These are phyloP conservation scores for Heterotilapia buettikoferi DNA, from an alignment of 2,113 vertebrate genomes.

Conservation along the genomic window DNA sequence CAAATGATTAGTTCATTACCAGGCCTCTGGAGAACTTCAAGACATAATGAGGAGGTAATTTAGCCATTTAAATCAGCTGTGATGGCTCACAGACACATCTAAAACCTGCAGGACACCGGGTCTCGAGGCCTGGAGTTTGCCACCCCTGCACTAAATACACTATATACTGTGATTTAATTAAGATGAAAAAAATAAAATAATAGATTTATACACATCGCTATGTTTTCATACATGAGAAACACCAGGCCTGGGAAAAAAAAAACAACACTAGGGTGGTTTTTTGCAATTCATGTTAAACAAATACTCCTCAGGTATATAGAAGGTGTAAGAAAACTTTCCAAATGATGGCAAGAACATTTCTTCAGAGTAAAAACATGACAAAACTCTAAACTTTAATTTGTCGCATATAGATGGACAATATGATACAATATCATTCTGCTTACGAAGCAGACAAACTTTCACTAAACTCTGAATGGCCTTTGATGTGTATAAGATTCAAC, in stretches of 20 bases:
- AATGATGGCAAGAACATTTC: neutral
- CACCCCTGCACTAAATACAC: neutral
- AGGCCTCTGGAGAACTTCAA: too few relatives aligned
- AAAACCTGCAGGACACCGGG: too few relatives aligned
- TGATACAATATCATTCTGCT: neutral
- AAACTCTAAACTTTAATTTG: neutral
- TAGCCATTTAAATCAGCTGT: too few relatives aligned
- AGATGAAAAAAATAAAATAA: neutral
- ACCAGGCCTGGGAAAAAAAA: accelerated
- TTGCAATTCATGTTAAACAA: neutral
- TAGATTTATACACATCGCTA: neutral
- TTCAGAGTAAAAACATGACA: neutral
- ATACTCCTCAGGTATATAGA: neutral
- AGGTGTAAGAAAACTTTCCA: neutral
- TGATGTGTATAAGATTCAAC: neutral
- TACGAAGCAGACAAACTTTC: neutral
- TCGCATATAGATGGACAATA: accelerated
- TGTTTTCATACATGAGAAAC: neutral
- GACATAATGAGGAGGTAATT: too few relatives aligned
- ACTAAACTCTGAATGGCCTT: neutral
- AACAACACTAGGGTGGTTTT: neutral
- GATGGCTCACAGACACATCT: too few relatives aligned
- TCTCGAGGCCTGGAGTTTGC: too few relatives aligned
- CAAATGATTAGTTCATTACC: too few relatives aligned
- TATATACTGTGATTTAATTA: neutral